Evolutionary conservation across 2,113 vertebrate genomes (phyloP), one percentile per base, ranked within the genome.

Genomic region (Herpailurus yagouaroundi): DNA sequence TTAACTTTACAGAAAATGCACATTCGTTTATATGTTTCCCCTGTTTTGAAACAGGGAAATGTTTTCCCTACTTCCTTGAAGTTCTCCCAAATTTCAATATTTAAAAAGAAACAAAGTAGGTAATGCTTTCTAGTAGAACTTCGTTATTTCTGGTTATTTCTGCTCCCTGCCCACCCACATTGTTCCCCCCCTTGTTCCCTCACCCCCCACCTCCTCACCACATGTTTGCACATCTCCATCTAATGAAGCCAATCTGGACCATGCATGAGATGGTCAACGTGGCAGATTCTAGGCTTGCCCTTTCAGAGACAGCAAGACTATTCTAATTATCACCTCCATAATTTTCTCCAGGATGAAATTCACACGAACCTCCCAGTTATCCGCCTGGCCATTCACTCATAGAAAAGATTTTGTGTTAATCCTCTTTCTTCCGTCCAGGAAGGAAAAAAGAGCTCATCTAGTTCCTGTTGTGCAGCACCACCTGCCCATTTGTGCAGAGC

Each of bases 401-500:
- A 97, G 79, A 76, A 88, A 97, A 96, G 89, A 92, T 71, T 96
- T 71, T 50, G 15, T 55, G 86, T 89, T 97, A 96, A 97, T 95
- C 97, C 97, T 69, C 48, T 74, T 76, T 33, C 95, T 96, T 97
- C 94, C 36, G 5, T 91, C 92, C 90, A 89, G 96, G 95, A 98
- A 97, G 96, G 86, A 85, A 93, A 95, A 91, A 88, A 63, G 50
- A 88, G 57, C 76, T 92, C 88, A 50, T 90, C 92, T 84, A 97
- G 94, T 73, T 63, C 84, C 95, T 50, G 89, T 73, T 77, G 95
- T 50, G 85, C 25, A 36, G 82, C 77, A 88, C 94, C 96, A 97
- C 97, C 97, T 98, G 96, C 92, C 97, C 64, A 12, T 88, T 77
- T 64, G 60, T 90, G 95, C 76, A 23, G 71, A 97, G 93, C 97